Evolutionary conservation across 2,113 vertebrate species (phyloP).

Genomic region (Podiceps cristatus): DNA sequence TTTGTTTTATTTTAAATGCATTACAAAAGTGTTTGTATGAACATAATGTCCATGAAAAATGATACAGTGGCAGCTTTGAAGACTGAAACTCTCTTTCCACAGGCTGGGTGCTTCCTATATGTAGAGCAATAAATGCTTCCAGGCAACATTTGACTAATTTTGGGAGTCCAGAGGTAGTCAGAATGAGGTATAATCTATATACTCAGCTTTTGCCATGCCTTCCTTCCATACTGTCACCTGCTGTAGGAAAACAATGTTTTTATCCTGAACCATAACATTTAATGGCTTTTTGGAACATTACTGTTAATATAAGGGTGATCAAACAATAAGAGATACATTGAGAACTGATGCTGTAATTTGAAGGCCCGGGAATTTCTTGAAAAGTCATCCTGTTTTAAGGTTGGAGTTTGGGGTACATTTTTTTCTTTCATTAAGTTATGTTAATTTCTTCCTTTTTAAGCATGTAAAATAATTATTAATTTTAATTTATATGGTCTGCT

Average conservation of each 20-base stretch:
- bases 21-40: not conserved
- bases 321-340: not conserved
- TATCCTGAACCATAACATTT: not conserved
- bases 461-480: not conserved
- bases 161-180: not conserved
- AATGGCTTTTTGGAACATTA: not conserved
- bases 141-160: not conserved
- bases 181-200: not conserved
- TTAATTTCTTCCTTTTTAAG: not conserved
- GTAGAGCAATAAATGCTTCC: not conserved
- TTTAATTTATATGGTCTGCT: not conserved
- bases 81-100: not conserved
- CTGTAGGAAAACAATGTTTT: not conserved
- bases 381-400: not conserved
- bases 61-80: not conserved
- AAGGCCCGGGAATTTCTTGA: not conserved
- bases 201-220: not conserved
- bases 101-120: not conserved
- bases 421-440: not conserved
- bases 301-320: not conserved
- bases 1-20: not conserved
- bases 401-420: rapidly evolving
- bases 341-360: not conserved
- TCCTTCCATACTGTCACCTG: not conserved
- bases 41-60: not conserved